These are phyloP conservation scores for Synanthedon andrenaeformis DNA, from an alignment of 2,888 invertebrate species.

Conservation along the genomic window DNA sequence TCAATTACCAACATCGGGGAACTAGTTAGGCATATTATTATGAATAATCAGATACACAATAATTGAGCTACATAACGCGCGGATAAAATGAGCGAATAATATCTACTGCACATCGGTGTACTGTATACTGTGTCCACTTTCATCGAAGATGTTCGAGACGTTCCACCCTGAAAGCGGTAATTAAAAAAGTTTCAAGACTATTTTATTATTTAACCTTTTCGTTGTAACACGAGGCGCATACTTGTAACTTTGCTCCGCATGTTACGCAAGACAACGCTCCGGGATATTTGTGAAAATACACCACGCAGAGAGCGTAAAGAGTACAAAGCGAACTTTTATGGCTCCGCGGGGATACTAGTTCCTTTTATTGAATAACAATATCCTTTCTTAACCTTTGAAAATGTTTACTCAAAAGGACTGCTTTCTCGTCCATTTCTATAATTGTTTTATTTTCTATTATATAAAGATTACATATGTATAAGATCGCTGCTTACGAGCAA, in stretches of 20 bases:
- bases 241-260: no score
- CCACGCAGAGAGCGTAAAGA: background rate
- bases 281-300: constrained; percentile 16
- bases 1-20: no score
- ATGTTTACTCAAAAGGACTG: background rate
- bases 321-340: constrained; percentile 28
- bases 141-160: background rate
- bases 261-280: constrained; percentile 4
- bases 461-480: background rate
- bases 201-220: constrained; percentile 9
- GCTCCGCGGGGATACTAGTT: constrained; percentile 22
- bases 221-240: constrained; percentile 7
- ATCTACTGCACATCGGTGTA: no score
- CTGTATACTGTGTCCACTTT: no score
- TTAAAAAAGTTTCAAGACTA: constrained; percentile 41
- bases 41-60: no score
- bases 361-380: constrained; percentile 26
- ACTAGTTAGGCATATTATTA: no score
- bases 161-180: constrained; percentile 17
- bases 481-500: no score
- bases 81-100: no score
- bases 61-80: no score
- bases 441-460: background rate
- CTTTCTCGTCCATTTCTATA: background rate
- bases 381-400: background rate